Percentiles rank a stretch among this genome's conserved stretches.
Evolutionary conservation across 2,113 vertebrate genomes (phyloP).

Genomic region (Tichodroma muraria): DNA sequence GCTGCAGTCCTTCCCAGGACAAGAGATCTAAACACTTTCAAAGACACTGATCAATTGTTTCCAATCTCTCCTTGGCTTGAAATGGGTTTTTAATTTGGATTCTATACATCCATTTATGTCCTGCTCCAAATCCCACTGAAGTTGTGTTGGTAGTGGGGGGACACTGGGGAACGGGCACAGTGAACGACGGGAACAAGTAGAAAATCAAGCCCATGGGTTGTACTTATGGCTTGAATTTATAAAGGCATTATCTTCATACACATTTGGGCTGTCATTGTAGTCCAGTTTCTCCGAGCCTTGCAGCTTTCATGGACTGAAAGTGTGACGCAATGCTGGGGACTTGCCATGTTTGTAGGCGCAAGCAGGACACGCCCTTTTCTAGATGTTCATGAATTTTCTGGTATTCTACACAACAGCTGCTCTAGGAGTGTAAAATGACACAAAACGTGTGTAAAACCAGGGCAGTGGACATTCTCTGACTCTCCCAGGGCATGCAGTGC

Average conservation of each 20-base stretch:
- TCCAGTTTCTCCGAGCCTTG: background rate
- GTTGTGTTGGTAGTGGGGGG: background rate
- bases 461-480: background rate
- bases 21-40: background rate
- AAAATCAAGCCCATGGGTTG: background rate
- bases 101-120: background rate
- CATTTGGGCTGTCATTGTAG: background rate
- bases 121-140: background rate
- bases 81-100: background rate
- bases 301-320: background rate
- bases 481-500: background rate
- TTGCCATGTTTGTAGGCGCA: background rate
- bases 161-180: fast-evolving
- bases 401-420: background rate
- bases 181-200: background rate
- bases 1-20: background rate
- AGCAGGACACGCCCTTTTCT: background rate
- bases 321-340: background rate
- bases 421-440: background rate
- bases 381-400: background rate
- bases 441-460: background rate
- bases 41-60: background rate
- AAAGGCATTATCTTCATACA: background rate
- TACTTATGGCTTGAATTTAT: background rate
- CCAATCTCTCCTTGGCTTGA: background rate